A percentile compares a stretch with the other conserved stretches of the same genome.
phyloP scores from a whole-genome alignment of 2,888 invertebrate species.

The Andrena bucephala region DNA sequence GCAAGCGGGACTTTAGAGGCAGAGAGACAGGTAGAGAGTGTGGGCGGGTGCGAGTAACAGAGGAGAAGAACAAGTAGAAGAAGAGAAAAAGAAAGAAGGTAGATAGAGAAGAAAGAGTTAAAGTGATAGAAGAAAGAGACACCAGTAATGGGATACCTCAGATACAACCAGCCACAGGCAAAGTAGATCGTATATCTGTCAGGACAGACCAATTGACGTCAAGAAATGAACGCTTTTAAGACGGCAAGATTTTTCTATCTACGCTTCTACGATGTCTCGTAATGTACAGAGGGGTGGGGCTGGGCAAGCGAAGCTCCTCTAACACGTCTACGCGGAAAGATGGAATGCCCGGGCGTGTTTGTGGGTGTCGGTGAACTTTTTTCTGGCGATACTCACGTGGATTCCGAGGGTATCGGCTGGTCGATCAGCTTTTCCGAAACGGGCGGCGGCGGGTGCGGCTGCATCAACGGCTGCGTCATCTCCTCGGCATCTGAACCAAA shows the following conservation, averaged over 20 bases:
- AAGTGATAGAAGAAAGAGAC: slow-evolving; percentile 65
- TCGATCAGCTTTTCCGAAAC: slow-evolving; percentile 90
- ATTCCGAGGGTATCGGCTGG: slow-evolving; percentile 91
- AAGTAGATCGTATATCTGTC: slow-evolving; percentile 87
- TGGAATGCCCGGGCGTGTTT: neutral
- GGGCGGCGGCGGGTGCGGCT: slow-evolving; percentile 89
- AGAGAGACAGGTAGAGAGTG: neutral
- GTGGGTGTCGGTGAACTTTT: slow-evolving; percentile 25
- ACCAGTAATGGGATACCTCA: slow-evolving; percentile 87
- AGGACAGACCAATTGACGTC: slow-evolving; percentile 71
- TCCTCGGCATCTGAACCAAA: slow-evolving; percentile 76
- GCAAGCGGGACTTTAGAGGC: neutral
- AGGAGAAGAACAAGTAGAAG: slow-evolving; percentile 31
- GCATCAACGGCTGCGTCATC: slow-evolving; percentile 85
- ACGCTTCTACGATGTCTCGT: slow-evolving; percentile 35
- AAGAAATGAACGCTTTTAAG: slow-evolving; percentile 63
- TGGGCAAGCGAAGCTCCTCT: slow-evolving; percentile 70
- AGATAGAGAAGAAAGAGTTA: slow-evolving; percentile 42
- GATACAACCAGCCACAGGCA: slow-evolving; percentile 94
- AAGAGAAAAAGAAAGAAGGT: slow-evolving; percentile 30
- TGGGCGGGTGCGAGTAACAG: slow-evolving; percentile 9
- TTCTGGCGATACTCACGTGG: slow-evolving; percentile 89
- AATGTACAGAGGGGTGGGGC: slow-evolving; percentile 31
- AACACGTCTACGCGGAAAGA: slow-evolving; percentile 61
- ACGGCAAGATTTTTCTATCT: slow-evolving; percentile 51